A percentile compares a stretch with the other conserved stretches of the same genome.
These are phyloP conservation scores for Drosophila anomelani DNA, from an alignment of 2,888 invertebrate species.

Conservation along the genomic window DNA sequence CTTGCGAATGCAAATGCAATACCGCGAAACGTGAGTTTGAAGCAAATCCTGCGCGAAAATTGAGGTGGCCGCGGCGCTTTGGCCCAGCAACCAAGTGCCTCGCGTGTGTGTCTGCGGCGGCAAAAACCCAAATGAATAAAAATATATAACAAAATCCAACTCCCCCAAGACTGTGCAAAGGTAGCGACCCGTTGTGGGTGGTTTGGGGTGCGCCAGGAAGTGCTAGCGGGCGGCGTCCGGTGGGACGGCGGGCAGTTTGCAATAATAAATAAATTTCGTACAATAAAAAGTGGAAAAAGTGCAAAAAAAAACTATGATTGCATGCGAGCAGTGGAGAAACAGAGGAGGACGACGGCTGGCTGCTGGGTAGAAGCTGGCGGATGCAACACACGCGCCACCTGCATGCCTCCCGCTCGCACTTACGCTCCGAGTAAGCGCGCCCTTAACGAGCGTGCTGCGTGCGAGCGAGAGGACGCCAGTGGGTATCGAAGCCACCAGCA, in stretches of 20 bases:
- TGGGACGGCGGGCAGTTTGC: conserved; percentile 53
- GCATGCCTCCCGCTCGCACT: conserved; percentile 72
- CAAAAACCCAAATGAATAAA: conserved; percentile 81
- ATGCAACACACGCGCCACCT: conserved; percentile 68
- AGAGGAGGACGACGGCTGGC: conserved; percentile 34
- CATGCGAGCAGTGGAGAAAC: conserved; percentile 51
- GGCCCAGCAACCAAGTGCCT: conserved; percentile 49
- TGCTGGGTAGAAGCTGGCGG: conserved; percentile 58
- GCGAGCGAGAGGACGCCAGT: conserved; percentile 69
- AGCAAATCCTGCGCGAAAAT: conserved; percentile 41
- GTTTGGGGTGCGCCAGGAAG: conserved; percentile 49
- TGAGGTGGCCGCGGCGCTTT: conserved; percentile 27
- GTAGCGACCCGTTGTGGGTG: conserved; percentile 56
- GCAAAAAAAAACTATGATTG: conserved; percentile 77
- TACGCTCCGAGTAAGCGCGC: conserved; percentile 63
- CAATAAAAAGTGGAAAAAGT: conserved; percentile 77
- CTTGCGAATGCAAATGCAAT: conserved; percentile 65
- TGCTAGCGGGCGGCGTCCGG: conserved; percentile 4
- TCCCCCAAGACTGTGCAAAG: conserved; percentile 66
- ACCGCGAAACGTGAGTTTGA: conserved; percentile 67
- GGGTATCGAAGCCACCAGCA: conserved; percentile 58
- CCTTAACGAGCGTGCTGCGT: conserved; percentile 65
- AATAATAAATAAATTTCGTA: conserved; percentile 73
- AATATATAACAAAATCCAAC: conserved; percentile 74
- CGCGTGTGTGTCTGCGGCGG: conserved; percentile 81